Conservation (phyloP, 2,888 invertebrate species). For the Caenorhabditis sp. region DNA sequence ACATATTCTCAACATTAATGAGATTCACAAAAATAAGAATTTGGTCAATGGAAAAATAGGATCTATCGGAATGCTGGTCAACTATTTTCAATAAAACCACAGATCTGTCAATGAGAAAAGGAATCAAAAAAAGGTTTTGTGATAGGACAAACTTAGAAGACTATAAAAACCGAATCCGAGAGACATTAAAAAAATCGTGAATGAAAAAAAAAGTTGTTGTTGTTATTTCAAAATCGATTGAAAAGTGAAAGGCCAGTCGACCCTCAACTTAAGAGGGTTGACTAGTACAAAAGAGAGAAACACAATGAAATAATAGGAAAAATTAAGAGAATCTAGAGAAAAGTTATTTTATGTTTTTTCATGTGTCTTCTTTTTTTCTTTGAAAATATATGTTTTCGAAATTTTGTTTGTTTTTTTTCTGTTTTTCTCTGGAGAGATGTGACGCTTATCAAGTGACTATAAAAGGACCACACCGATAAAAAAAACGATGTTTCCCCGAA, state of each 20-base stretch:
- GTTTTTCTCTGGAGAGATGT: not conserved
- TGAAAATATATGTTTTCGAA: not conserved
- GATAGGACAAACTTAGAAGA: slow-evolving; percentile 4
- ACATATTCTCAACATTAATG: no score
- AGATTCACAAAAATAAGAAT: no score
- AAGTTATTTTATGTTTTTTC: not conserved
- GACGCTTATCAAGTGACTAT: not conserved
- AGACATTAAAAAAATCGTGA: slow-evolving; percentile 10
- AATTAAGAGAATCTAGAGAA: slow-evolving; percentile 21
- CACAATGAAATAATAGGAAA: slow-evolving; percentile 9
- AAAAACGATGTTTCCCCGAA: not conserved
- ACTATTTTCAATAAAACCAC: no score
- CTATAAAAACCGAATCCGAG: not conserved
- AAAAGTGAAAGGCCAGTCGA: slow-evolving; percentile 16
- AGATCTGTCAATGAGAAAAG: no score
- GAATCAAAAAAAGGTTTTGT: slow-evolving; percentile 8
- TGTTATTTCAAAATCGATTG: slow-evolving; percentile 1
- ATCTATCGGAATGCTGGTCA: no score
- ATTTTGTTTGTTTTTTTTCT: not conserved
- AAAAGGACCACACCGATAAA: not conserved
- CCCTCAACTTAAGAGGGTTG: slow-evolving; percentile 29
- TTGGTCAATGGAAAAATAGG: no score
- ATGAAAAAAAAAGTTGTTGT: not conserved
- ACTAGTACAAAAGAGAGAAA: slow-evolving; percentile 20
- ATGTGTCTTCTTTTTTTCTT: not conserved